Percentiles rank a stretch among this genome's conserved stretches.
Evolutionary conservation across 2,797 vertebrate species (phyloP).

Genomic region (Poecilia wingei): DNA sequence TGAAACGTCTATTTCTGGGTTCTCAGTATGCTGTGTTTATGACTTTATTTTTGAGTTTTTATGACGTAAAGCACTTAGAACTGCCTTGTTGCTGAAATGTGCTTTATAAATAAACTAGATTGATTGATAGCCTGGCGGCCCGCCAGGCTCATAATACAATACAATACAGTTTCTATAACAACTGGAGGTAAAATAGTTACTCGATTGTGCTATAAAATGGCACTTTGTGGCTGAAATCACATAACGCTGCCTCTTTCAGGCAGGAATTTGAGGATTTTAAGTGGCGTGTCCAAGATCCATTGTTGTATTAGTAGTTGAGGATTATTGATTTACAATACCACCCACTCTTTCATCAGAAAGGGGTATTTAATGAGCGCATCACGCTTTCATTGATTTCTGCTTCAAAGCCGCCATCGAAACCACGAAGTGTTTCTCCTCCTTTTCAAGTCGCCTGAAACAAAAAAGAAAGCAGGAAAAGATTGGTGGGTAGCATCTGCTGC

Average conservation of each 20-base stretch:
- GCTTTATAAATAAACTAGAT: no score
- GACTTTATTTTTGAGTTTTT: no score
- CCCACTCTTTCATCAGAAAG: conserved; percentile 58
- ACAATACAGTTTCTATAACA: no score
- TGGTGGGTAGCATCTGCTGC: conserved; percentile 27
- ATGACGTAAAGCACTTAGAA: no score
- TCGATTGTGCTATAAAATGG: no score
- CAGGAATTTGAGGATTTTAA: not conserved
- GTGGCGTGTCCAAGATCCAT: conserved; percentile 23
- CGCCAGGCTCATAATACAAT: no score
- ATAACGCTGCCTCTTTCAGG: conserved; percentile 7
- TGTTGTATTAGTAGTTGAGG: conserved; percentile 15
- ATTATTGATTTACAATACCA: conserved; percentile 35
- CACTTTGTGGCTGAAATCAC: no score
- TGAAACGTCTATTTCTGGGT: no score
- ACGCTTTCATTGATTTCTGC: conserved; percentile 57
- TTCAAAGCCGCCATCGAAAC: conserved; percentile 39
- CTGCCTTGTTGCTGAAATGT: no score
- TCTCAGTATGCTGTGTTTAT: no score
- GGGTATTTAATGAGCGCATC: conserved; percentile 53
- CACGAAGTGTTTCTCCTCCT: conserved; percentile 17
- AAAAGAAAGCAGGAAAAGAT: not conserved
- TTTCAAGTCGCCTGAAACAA: conserved; percentile 7
- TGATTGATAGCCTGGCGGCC: no score
- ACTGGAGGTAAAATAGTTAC: no score